Conservation (phyloP, 2,888 invertebrate species). For the Epinotia brunnichana region DNA sequence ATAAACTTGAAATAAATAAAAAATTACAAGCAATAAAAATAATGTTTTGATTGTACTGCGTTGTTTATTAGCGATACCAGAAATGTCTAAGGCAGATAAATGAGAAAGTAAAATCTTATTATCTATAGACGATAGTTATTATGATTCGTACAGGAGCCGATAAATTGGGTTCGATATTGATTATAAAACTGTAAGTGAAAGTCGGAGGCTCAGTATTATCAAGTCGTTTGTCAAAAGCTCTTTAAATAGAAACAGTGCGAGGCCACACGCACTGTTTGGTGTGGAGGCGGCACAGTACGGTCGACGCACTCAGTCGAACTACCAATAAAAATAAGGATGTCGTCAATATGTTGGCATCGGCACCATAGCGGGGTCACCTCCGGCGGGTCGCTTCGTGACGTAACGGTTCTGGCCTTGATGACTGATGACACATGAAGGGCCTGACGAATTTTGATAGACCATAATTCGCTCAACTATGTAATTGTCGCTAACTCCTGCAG, state of each 20-base stretch:
- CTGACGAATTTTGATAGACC: conserved; percentile 44
- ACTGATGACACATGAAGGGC: conserved; percentile 49
- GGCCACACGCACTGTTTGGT: conserved; percentile 76
- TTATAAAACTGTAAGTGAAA: conserved; percentile 32
- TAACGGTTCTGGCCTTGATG: conserved; percentile 50
- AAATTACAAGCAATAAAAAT: too few species aligned
- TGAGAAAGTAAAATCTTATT: conserved; percentile 40
- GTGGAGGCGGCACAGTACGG: conserved; percentile 69
- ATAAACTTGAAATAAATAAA: too few species aligned
- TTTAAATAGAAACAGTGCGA: conserved; percentile 64
- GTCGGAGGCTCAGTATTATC: conserved; percentile 28
- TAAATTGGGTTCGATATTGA: conserved; percentile 27
- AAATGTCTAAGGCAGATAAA: conserved; percentile 20
- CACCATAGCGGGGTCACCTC: conserved; percentile 74
- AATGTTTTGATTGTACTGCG: background rate
- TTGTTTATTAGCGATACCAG: conserved; percentile 6
- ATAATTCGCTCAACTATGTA: conserved; percentile 42
- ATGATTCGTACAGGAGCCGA: conserved; percentile 32
- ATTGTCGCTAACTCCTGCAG: conserved; percentile 29
- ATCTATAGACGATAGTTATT: conserved; percentile 32
- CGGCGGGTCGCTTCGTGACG: conserved; percentile 56
- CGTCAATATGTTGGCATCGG: conserved; percentile 81
- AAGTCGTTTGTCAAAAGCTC: conserved; percentile 46
- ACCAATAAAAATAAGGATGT: conserved; percentile 83
- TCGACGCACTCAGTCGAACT: conserved; percentile 77